phyloP scores from a whole-genome alignment of 2,888 invertebrate species.

The Zele albiditarsus region DNA sequence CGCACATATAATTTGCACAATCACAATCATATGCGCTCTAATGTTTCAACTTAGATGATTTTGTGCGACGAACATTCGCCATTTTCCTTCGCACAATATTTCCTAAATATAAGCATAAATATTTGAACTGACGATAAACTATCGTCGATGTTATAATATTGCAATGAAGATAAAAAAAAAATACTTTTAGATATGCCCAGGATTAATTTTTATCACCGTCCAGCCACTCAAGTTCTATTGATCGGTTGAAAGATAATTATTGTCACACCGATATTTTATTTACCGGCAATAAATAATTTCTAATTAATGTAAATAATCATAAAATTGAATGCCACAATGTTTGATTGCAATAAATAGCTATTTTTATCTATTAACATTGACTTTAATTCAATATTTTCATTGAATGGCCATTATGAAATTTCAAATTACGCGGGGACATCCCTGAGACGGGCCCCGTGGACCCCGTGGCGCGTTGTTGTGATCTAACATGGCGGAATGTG shows the following conservation, averaged over 20 bases:
- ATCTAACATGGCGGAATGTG: conserved; percentile 81
- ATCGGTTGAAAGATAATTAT: conserved; percentile 57
- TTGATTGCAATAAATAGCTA: neutral
- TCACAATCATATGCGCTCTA: conserved; percentile 22
- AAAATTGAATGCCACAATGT: neutral
- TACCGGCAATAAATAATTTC: conserved; percentile 33
- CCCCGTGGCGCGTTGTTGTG: conserved; percentile 82
- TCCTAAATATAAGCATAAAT: neutral
- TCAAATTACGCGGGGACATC: conserved; percentile 64
- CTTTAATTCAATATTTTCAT: neutral
- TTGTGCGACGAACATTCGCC: neutral
- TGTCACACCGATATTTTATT: conserved; percentile 35
- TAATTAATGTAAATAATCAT: neutral
- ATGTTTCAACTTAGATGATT: conserved; percentile 15
- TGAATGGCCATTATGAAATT: conserved; percentile 20
- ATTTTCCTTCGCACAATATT: neutral
- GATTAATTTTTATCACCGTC: neutral
- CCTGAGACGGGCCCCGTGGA: conserved; percentile 74
- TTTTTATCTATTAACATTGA: neutral
- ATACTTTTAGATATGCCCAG: neutral
- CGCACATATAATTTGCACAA: conserved; percentile 30
- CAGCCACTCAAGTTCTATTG: conserved; percentile 53
- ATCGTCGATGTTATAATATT: too few relatives aligned
- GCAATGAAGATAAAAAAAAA: neutral
- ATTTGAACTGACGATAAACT: neutral